Evolutionary conservation across 2,113 vertebrate genomes (phyloP).

Genomic region (Corythaeola cristata): DNA sequence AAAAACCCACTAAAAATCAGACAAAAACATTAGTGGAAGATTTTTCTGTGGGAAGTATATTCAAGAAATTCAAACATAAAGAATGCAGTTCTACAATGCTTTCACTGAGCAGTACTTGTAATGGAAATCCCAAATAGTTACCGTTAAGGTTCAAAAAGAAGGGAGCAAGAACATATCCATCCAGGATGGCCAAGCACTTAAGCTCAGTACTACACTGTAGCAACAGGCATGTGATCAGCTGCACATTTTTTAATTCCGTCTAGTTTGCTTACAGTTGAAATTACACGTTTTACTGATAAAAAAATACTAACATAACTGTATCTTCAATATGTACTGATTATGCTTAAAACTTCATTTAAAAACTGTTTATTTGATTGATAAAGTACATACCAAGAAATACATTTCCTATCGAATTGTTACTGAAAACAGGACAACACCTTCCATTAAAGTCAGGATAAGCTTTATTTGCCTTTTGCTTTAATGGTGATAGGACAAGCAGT

Average conservation of each 20-base stretch:
- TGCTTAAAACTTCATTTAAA: not conserved
- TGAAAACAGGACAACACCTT: not conserved
- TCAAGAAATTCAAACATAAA: not conserved
- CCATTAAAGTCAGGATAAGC: not conserved
- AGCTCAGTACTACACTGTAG: not conserved
- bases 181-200: not conserved
- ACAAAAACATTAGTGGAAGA: not conserved
- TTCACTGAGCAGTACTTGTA: not conserved
- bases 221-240: not conserved
- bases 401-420: not conserved
- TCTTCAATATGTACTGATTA: not conserved
- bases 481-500: not conserved
- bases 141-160: not conserved
- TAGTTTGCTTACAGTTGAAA: not conserved
- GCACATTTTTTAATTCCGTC: not conserved
- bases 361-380: not conserved
- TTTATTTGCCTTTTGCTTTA: not conserved
- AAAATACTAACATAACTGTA: not conserved
- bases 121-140: not conserved
- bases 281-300: not conserved
- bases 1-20: not conserved
- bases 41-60: not conserved
- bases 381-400: not conserved
- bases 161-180: not conserved
- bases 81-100: not conserved